Conservation (phyloP, 1,140 invertebrate species). For the Pogonomyrmex barbatus region DNA sequence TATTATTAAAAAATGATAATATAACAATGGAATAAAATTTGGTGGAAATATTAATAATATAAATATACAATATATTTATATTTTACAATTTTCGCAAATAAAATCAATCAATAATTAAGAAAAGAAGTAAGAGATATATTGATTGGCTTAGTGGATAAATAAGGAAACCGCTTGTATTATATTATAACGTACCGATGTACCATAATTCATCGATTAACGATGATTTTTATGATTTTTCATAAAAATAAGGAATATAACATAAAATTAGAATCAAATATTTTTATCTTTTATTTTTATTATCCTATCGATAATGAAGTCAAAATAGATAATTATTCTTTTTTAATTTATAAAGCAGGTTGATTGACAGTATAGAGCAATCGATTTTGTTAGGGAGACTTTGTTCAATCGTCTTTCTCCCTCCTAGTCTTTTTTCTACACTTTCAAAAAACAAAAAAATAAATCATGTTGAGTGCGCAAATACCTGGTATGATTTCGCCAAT, state of each 20-base stretch:
- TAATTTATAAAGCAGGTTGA: not conserved
- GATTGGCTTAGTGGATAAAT: conserved; percentile 40
- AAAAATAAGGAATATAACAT: not conserved
- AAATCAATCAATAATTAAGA: conserved; percentile 5
- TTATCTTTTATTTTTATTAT: not conserved
- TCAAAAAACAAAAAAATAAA: not conserved
- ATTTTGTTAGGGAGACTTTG: not conserved
- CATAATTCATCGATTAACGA: conserved; percentile 5
- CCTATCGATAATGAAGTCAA: no score
- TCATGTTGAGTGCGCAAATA: not conserved
- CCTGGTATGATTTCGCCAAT: not conserved
- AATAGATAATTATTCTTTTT: not conserved
- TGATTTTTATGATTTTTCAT: not conserved
- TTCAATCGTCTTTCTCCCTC: not conserved
- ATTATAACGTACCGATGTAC: conserved; percentile 16
- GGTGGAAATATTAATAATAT: no score
- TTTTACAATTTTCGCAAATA: not conserved
- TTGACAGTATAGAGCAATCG: not conserved
- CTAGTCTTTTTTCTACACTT: not conserved
- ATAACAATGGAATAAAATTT: not conserved
- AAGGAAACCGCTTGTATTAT: not conserved
- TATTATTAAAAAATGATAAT: not conserved
- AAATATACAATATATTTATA: no score
- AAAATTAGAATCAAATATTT: not conserved
- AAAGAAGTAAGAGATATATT: not conserved